Conservation (phyloP, 1,140 invertebrate genomes). For the Microplitis mediator region DNA sequence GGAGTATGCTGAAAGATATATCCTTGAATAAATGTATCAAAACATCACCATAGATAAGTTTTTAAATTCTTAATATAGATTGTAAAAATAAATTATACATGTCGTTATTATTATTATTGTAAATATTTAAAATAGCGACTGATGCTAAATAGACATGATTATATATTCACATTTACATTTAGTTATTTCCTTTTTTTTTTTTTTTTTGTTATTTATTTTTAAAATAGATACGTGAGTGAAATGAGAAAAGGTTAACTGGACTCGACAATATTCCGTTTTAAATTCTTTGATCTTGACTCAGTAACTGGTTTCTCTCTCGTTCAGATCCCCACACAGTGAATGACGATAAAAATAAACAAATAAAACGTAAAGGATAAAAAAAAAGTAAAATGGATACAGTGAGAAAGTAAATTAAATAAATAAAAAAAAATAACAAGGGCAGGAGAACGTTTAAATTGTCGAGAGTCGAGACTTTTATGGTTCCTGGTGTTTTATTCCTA, state of each 20-base stretch:
- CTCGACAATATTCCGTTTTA: constrained; percentile 50
- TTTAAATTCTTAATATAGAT: too few species aligned
- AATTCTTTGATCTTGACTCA: constrained; percentile 40
- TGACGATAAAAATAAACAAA: constrained; percentile 12
- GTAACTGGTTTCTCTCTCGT: constrained; percentile 52
- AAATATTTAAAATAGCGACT: too few species aligned
- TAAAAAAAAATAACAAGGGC: background rate
- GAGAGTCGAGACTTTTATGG: constrained; percentile 13
- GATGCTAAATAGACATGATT: constrained; percentile 22
- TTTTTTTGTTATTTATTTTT: background rate
- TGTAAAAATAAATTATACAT: background rate
- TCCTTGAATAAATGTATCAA: too few species aligned
- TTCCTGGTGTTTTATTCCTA: too few species aligned
- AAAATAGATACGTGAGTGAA: constrained; percentile 23
- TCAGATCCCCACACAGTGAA: constrained; percentile 23
- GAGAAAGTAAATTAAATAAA: too few species aligned
- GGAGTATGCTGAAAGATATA: too few species aligned
- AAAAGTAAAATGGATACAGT: too few species aligned
- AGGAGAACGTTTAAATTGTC: background rate
- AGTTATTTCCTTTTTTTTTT: background rate
- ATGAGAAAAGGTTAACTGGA: constrained; percentile 55
- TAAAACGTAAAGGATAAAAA: constrained; percentile 12
- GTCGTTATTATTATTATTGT: background rate
- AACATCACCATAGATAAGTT: too few species aligned
- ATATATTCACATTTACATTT: background rate